These are phyloP conservation scores for Epirrhoe alternata DNA, from an alignment of 2,888 invertebrate genomes.

Conservation along the genomic window DNA sequence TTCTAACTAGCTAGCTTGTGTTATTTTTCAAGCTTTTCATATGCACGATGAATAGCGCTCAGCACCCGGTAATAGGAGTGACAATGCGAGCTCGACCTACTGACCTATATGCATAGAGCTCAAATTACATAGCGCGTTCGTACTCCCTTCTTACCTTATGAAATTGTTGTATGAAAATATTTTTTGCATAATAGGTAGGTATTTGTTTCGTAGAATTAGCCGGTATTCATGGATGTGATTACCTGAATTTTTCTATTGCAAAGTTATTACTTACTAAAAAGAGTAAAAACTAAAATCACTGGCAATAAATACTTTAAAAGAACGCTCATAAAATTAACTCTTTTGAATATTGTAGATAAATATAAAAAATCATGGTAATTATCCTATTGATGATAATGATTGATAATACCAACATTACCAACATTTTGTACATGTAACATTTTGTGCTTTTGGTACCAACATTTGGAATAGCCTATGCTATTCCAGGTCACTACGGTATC, in stretches of 20 bases:
- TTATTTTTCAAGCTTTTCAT: slow-evolving; percentile 9
- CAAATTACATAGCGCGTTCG: slow-evolving; percentile 11
- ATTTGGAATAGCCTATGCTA: too few relatives aligned
- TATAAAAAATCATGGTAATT: too few relatives aligned
- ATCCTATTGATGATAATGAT: too few relatives aligned
- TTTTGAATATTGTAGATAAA: too few relatives aligned
- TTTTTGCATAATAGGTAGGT: neutral
- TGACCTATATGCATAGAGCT: slow-evolving; percentile 28
- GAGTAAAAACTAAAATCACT: too few relatives aligned
- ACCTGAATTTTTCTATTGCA: neutral
- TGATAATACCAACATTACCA: too few relatives aligned
- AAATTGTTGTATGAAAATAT: neutral
- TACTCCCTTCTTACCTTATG: neutral
- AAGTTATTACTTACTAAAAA: too few relatives aligned
- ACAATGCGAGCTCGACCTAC: slow-evolving; percentile 25
- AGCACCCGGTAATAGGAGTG: slow-evolving; percentile 14
- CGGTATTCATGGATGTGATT: neutral
- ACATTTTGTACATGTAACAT: too few relatives aligned
- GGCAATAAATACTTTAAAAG: too few relatives aligned
- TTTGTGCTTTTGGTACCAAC: too few relatives aligned
- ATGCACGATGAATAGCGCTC: slow-evolving; percentile 26
- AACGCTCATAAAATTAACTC: too few relatives aligned
- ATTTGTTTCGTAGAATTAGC: neutral
- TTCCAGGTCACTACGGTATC: too few relatives aligned
- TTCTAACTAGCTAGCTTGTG: slow-evolving; percentile 14